Base-by-base conservation (phyloP, 2,888 invertebrate genomes). In the Ligdia adustata region DNA sequence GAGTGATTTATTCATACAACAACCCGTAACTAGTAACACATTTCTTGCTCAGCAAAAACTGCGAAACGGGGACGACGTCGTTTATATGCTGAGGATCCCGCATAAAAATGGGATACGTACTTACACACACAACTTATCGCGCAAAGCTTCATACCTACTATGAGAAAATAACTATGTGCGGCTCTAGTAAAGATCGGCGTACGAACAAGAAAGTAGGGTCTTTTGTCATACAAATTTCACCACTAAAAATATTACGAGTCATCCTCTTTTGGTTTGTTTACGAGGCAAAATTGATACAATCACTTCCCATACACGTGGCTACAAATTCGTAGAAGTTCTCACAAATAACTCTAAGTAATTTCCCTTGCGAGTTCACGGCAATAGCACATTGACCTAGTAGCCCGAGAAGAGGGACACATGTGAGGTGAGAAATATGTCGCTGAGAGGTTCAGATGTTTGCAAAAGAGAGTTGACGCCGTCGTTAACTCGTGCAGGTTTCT, bases 1-100 rank as follows among this genome's bases (percentile, higher is more conserved):
- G 60, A 71, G 64, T 67, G 67, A 69, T 72, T 74, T 73, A 69
- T 73, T 67, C 62, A 62, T 55, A 51, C 53, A 37, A 41, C 52
- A 48, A 48, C 45, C 46, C 18, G 53, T 42, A 38, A 48, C 35
- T 45, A 32, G 13, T 34, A n/a, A 35, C 27, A 37, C 55, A 58
- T 53, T 45, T 45, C 48, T 53, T 43, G 41, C 50, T 47, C 49
- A 56, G 62, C 57, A 52, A 39, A 55, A 46, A 33, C 51, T 38
- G 37, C 47, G 52, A 45, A 58, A 45, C 40, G 53, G 40, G 48
- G 55, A 59, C 50, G 52, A 51, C 27, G 53, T 58, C 32, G 54
- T 60, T 57, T 57, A 38, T 56, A 57, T 51, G 46, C 52, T 48
- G 52, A 55, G 20, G 34, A 50, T 52, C 43, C 39, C 16, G 42